Conservation (phyloP, 2,113 vertebrate species). For the Micronycteris hirsuta region DNA sequence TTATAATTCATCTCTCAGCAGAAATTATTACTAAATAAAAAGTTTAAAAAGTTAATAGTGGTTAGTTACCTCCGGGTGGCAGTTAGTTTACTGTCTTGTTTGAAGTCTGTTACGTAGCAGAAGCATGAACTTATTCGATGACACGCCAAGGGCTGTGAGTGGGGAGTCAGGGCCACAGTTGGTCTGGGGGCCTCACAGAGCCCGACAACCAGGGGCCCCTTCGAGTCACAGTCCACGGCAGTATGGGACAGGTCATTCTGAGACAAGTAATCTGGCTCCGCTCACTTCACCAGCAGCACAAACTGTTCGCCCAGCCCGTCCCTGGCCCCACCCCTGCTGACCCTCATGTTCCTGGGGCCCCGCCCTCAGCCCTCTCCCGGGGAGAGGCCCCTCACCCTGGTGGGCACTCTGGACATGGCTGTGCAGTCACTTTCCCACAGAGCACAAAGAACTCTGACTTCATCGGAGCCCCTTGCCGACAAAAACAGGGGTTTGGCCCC, state of each 20-base stretch:
- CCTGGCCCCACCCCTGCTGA: too few species aligned
- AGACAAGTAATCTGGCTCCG: background rate
- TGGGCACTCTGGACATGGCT: background rate
- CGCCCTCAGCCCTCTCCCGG: background rate
- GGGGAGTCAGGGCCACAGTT: background rate
- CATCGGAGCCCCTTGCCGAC: background rate
- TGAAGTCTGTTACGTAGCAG: background rate
- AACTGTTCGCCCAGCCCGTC: too few species aligned
- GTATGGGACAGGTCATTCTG: background rate
- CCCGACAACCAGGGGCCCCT: background rate
- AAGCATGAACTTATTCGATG: background rate
- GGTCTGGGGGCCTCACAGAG: too few species aligned
- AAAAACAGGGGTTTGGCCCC: background rate
- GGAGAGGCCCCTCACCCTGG: too few species aligned
- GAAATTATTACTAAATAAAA: background rate
- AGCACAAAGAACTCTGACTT: background rate
- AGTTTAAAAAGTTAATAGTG: background rate
- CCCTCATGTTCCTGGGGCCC: too few species aligned
- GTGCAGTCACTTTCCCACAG: background rate
- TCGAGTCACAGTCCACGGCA: background rate
- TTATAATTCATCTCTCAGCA: background rate
- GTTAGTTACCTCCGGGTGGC: background rate
- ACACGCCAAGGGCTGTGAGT: background rate
- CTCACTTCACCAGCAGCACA: background rate
- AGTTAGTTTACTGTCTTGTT: background rate